Base-by-base conservation (phyloP, 2,113 vertebrate species). In the Ailurus styani region DNA sequence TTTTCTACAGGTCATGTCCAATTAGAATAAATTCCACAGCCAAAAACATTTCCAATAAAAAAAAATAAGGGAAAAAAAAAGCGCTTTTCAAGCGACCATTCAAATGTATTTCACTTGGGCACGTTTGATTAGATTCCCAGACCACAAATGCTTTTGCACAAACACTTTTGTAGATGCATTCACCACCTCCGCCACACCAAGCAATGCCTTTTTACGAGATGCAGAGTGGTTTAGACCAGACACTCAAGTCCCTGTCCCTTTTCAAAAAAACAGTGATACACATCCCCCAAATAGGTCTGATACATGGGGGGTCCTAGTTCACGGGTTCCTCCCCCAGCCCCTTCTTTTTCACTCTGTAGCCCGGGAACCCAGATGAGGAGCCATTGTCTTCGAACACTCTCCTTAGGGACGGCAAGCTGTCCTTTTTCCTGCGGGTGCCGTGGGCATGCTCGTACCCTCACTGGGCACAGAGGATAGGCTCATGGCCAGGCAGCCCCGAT, bases 311-410 rank as follows among this genome's bases (percentile, higher is more conserved):
- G 34, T 47, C 25, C 18, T 42, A n/a, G 10, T 40, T 54, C 23
- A 0, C 29, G 7, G 1, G 10, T 5, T 31, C 27, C 13, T 0
- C 7, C 72, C n/a, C 42, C 21, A 7, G 3, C 11, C 27, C 73
- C 45, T 31, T 45, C 7, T 14, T 60, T 57, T 83, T 57, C 3
- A 5, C 17, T 21, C 3, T 2, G 0, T 27, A 45, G n/a, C 3
- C 45, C 11, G 25, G 42, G 21, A 60, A 20, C 4, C 15, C 81
- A 45, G 37, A 7, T 2, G 27, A 27, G 31, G 68, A 66, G 2
- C 31, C 27, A 0, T n/a, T 47, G 9, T n/a, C 54, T 66, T 31
- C 11, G 10, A 66, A 5, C 3, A 0, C 12, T 18, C 1, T 21
- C 25, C 8, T 17, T 55, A 12, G 25, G 73, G 52, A 25, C 6